These are phyloP conservation scores for Callionymus lyra DNA, from an alignment of 2,113 vertebrate species.

Conservation along the genomic window DNA sequence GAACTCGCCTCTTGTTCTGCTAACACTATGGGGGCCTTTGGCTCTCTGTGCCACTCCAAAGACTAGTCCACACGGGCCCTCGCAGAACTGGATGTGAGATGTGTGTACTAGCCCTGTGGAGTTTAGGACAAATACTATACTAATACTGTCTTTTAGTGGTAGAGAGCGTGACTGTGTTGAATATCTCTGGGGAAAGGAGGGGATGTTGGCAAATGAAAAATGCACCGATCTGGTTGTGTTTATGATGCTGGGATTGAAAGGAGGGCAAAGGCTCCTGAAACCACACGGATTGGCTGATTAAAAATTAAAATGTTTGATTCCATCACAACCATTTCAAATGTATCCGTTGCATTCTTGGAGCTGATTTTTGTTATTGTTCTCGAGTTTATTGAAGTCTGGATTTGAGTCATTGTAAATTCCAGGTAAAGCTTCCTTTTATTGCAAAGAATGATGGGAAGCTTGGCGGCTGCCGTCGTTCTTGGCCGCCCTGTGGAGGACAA, in stretches of 20 bases:
- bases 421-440: conserved; percentile 46
- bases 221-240: too few relatives aligned
- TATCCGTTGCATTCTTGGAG: conserved; percentile 14
- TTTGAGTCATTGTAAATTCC: neutral
- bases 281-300: too few relatives aligned
- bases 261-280: too few relatives aligned
- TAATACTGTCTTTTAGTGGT: conserved; percentile 23
- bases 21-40: conserved; percentile 46
- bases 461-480: conserved; percentile 44
- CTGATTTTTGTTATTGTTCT: conserved; percentile 22
- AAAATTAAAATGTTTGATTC: conserved; percentile 12
- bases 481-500: conserved; percentile 34
- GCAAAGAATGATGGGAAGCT: conserved; percentile 53
- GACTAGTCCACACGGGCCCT: too few relatives aligned
- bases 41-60: neutral
- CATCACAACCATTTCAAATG: conserved; percentile 17
- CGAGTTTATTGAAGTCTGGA: conserved; percentile 11
- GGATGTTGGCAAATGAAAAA: too few relatives aligned
- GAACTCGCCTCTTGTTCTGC: conserved; percentile 61
- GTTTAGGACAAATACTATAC: neutral
- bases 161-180: conserved; percentile 14
- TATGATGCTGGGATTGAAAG: too few relatives aligned
- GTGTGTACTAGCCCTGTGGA: conserved; percentile 3
- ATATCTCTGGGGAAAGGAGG: conserved; percentile 21
- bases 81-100: neutral